Conservation (phyloP, 2,113 vertebrate species). For the Felis catus region F.catus_Fca126_mat1.0 CM031421.1:83779501-83780000, state of each 20-base stretch:
- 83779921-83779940: background rate
- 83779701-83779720: background rate
- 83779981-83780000: background rate
- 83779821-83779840: background rate
- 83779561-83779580: background rate
- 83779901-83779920: background rate
- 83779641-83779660: background rate
- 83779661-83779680: background rate
- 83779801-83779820: background rate
- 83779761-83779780: background rate
- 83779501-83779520: background rate
- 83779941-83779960: background rate
- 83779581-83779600: background rate
- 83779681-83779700: background rate
- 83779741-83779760: background rate
- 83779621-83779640: background rate
- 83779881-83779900: background rate
- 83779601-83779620: no score
- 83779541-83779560: background rate
- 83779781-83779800: background rate
- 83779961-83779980: background rate
- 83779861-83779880: background rate
- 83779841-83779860: background rate
- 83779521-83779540: background rate
- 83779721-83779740: conserved; percentile 15